Conservation (phyloP, 2,888 invertebrate species). For the Yponomeuta plumbellus region DNA sequence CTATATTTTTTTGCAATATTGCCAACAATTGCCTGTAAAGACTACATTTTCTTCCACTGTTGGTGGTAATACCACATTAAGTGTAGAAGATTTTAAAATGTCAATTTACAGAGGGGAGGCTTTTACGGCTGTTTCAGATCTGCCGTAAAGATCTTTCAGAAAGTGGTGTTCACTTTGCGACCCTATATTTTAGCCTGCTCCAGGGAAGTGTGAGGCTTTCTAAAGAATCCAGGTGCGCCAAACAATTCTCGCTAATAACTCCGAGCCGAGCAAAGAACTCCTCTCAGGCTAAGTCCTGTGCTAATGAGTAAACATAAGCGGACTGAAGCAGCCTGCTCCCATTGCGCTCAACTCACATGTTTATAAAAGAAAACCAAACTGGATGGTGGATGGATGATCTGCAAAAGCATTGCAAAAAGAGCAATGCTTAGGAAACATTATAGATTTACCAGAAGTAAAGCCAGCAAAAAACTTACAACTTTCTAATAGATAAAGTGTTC, state of each 20-base stretch:
- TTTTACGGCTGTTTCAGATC: too few species aligned
- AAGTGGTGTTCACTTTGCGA: background rate
- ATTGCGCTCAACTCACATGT: background rate
- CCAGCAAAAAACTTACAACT: too few species aligned
- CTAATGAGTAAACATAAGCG: slow-evolving; percentile 9
- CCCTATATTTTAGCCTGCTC: background rate
- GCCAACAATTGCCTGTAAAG: too few species aligned
- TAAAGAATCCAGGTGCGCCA: background rate
- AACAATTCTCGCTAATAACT: slow-evolving; percentile 2
- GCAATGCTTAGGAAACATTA: background rate
- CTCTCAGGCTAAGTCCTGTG: background rate
- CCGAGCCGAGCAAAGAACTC: background rate
- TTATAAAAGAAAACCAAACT: background rate
- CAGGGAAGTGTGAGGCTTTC: background rate
- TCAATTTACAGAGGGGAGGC: too few species aligned
- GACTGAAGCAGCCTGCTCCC: background rate
- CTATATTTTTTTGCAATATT: too few species aligned
- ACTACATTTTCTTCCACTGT: too few species aligned
- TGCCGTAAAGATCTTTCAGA: background rate
- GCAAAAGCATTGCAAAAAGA: background rate
- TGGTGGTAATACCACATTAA: too few species aligned
- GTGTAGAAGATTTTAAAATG: too few species aligned
- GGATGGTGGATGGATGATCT: too few species aligned
- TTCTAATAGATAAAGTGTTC: too few species aligned
- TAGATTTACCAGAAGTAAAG: too few species aligned